Evolutionary conservation across 2,113 vertebrate genomes (phyloP), one percentile per base, ranked within the genome.

Genomic region (Istiophorus platypterus): DNA sequence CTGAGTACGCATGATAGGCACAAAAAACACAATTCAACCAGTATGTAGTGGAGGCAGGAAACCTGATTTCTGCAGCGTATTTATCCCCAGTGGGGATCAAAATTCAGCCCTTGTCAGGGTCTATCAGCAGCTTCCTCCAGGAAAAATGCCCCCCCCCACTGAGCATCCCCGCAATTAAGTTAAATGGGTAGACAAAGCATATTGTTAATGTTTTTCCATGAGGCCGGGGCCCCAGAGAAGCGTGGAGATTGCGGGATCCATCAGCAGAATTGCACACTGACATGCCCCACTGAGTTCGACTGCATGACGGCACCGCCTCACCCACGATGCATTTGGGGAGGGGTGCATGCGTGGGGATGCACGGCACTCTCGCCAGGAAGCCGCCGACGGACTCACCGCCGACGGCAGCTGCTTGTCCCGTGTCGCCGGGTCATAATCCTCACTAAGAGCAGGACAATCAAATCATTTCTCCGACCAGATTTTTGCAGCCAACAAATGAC

Each of bases 221-320:
- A 57, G 80, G 72, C 84, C 65, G 1, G 29, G 54, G 78, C 77
- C 39, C 54, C 64, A 59, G 70, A 87, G 88, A 84, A 77, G 76
- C 52, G 70, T 18, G 59, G 76, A 72, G 79, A 83, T 82, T 62
- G 72, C 54, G 26, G 84, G 69, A 85, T 87, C 85, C 84, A 89
- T 92, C 91, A 91, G 88, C 51, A 65, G 64, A 87, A 89, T 85
- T 88, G 82, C 82, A 29, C 83, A 61, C 70, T 71, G 83, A 86
- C 85, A 81, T 62, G 83, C 76, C 69, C 58, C 81, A 76, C 84
- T 85, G 74, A 72, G 72, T 92, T 80, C 76, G 89, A 84, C 78
- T 80, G 90, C 88, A 71, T 58, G n/a, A 67, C 10, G 75, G 47
- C 72, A 81, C 81, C 82, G 81, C 65, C 85, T 88, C 86, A 89